A percentile compares a stretch with the other conserved stretches of the same genome.
phyloP scores from a whole-genome alignment of 37 sponge, comb jelly and placozoan genomes.

The Diacarnus erythraeanus region DNA sequence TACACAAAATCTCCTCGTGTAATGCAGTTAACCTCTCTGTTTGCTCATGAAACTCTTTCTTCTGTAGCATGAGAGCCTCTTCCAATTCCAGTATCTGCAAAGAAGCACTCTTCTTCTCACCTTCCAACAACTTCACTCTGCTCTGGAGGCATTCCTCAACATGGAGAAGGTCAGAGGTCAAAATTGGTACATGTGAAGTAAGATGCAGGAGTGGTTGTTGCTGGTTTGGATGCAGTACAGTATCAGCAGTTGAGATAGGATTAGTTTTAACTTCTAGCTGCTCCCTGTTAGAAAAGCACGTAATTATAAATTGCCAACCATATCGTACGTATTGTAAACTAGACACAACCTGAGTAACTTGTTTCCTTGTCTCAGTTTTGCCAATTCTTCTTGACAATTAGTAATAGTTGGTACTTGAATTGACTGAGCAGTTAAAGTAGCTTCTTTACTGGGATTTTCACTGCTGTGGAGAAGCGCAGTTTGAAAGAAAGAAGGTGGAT shows the following conservation, averaged over 20 bases:
- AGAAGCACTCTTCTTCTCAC: constrained; percentile 17
- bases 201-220: background rate
- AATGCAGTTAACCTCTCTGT: background rate
- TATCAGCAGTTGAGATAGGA: background rate
- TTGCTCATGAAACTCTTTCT: background rate
- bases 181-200: background rate
- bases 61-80: background rate
- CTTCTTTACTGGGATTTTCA: background rate
- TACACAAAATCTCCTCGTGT: background rate
- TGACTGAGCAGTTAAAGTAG: background rate
- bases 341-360: background rate
- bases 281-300: background rate
- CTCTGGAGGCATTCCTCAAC: constrained; percentile 41
- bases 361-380: background rate
- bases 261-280: background rate
- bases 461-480: background rate
- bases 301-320: background rate
- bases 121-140: constrained; percentile 18
- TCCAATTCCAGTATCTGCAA: constrained; percentile 15
- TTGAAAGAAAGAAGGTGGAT: constrained; percentile 41
- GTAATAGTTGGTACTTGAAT: background rate
- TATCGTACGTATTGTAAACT: too few species aligned
- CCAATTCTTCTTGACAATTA: background rate
- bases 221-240: background rate
- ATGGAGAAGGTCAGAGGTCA: constrained; percentile 21